A percentile compares a stretch with the other conserved stretches of the same genome.
Conservation (phyloP, 2,113 vertebrate genomes). For the Eptatretus burgeri region DNA sequence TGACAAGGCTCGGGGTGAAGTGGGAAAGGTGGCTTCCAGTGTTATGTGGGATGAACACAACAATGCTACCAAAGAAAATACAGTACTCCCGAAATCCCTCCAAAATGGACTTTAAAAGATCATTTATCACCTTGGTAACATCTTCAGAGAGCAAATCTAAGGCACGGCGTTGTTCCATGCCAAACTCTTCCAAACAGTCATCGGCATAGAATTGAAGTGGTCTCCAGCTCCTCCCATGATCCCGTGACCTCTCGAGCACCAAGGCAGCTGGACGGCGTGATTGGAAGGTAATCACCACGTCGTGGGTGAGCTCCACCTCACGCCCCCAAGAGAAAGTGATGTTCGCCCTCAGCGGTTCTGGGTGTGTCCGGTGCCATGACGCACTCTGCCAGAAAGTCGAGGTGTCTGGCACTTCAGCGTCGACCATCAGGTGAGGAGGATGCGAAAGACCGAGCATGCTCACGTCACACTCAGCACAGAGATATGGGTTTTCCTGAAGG, state of each 20-base stretch:
- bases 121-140: too few relatives aligned
- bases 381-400: conserved; percentile 2
- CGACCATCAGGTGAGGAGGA: too few relatives aligned
- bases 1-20: too few relatives aligned
- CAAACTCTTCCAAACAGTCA: background rate
- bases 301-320: conserved; percentile 1
- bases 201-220: background rate
- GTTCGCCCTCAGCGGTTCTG: conserved; percentile 1
- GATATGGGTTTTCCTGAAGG: background rate
- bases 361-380: background rate
- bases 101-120: too few relatives aligned
- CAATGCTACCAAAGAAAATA: too few relatives aligned
- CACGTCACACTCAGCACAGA: too few relatives aligned
- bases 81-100: too few relatives aligned
- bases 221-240: background rate
- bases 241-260: background rate
- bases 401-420: background rate
- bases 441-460: too few relatives aligned
- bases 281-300: conserved; percentile 4
- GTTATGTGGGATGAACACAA: too few relatives aligned
- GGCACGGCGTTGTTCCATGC: background rate
- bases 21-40: too few relatives aligned
- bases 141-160: background rate
- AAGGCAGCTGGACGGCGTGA: background rate
- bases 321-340: conserved; percentile 2